A percentile compares a stretch with the other conserved stretches of the same genome.
Conservation (phyloP, 2,797 vertebrate genomes). For the Nyctalus aviator region DNA sequence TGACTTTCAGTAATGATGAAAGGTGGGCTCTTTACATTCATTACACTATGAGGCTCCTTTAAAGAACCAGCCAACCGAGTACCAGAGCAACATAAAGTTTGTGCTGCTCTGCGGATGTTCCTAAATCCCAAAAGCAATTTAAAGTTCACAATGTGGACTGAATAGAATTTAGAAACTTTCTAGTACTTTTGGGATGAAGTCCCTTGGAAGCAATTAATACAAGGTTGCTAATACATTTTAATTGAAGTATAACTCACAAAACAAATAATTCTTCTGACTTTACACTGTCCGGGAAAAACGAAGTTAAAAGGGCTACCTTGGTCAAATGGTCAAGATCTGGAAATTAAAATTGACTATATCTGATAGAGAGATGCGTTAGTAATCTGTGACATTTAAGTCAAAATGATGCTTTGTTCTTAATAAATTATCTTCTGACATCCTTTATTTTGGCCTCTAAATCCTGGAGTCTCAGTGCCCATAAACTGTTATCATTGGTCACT, state of each 20-base stretch:
- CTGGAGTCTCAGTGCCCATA: not conserved
- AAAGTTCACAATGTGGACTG: conserved; percentile 44
- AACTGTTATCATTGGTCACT: not conserved
- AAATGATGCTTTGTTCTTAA: conserved; percentile 48
- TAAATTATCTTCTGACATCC: not conserved
- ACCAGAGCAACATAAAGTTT: conserved; percentile 36
- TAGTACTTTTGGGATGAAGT: conserved; percentile 52
- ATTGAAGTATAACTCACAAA: conserved; percentile 16
- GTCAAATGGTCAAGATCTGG: not conserved
- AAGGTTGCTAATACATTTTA: conserved; percentile 45
- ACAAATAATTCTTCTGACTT: not conserved
- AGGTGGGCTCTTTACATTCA: not conserved
- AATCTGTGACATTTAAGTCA: not conserved
- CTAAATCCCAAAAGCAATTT: conserved; percentile 65
- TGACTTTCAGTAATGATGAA: not conserved
- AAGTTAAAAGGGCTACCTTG: not conserved
- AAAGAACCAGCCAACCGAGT: conserved; percentile 6
- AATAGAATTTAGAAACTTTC: conserved; percentile 53
- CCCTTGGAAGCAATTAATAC: conserved; percentile 70
- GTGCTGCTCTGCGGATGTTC: conserved; percentile 22
- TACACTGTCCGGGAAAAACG: not conserved
- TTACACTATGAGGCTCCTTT: not conserved
- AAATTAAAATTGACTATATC: not conserved
- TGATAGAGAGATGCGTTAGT: not conserved
- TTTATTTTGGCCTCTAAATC: not conserved